Evolutionary conservation across 1,140 invertebrate species (phyloP), one percentile per base, ranked within the genome.

Genomic region (Parapsyche elsis): DNA sequence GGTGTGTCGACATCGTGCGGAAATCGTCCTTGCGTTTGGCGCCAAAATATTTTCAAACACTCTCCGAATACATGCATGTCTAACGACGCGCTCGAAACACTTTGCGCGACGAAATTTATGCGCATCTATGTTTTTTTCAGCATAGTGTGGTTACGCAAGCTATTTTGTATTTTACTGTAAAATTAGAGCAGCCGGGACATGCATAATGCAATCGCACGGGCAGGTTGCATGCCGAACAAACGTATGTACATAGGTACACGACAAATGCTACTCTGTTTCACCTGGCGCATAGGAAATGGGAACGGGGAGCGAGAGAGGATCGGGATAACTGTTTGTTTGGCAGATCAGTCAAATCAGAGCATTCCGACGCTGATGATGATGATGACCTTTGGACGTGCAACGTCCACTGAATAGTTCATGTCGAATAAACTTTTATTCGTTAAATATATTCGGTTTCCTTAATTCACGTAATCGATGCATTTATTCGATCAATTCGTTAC

Each of bases 141-240:
- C 30, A 38, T 19, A 19, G 1, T 53, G 2, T 9, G 5, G 64
- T 67, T 67, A 67, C 64, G 64, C 64, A 67, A 67, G 64, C 64
- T 30, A 67, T 67, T 67, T 67, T 67, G 64, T 67, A 67, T 67
- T 67, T 67, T 67, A 67, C 64, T 23, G 64, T 67, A 67, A 67
- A 67, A 67, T 67, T 67, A 26, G 64, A 67, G 64, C 23, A 67
- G n/a, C 9, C n/a, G 0, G 12, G 2, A 23, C 14, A 67, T 67
- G 64, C 24, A 26, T 67, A 26, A 67, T 67, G 21, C 10, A 67
- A 23, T 12, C 9, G 9, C 19, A 24, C 5, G 9, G 19, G 24
- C 64, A 67, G 64, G 64, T 67, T 26, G 23, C 64, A 26, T 26
- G 21, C 30, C 64, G 64, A 67, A 26, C 64, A 14, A 1, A 46